Evolutionary conservation across 2,797 vertebrate genomes (phyloP).

Genomic region (Momotus momota): DNA sequence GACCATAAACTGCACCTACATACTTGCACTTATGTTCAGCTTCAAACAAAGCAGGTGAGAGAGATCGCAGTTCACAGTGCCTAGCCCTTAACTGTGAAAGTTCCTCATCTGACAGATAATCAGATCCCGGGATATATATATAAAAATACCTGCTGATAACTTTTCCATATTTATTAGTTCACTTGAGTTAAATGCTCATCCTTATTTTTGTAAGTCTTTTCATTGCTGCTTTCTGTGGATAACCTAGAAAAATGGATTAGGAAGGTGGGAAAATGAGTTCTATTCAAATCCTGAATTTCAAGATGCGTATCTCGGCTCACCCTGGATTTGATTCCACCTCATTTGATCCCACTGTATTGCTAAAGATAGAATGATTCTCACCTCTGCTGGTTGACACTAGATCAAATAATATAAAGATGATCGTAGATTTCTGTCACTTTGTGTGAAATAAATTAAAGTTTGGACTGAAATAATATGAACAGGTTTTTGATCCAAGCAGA

Average conservation of each 20-base stretch:
- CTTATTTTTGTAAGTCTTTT: background rate
- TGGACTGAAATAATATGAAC: background rate
- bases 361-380: background rate
- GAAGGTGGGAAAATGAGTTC: background rate
- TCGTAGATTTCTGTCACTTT: background rate
- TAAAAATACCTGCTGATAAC: background rate
- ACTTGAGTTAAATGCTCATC: background rate
- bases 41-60: background rate
- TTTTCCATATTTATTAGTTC: background rate
- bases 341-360: background rate
- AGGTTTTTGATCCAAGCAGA: background rate
- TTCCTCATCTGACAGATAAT: background rate
- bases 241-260: background rate
- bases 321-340: background rate
- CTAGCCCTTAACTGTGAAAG: background rate
- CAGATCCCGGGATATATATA: background rate
- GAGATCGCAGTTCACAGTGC: background rate
- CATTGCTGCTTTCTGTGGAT: background rate
- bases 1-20: background rate
- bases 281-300: background rate
- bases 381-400: background rate
- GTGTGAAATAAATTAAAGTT: background rate
- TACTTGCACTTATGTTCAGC: fast-evolving
- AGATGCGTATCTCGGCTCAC: background rate
- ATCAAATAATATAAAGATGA: background rate